Conservation (phyloP, 2,888 invertebrate genomes). For the Trissonchulus sp. region DNA sequence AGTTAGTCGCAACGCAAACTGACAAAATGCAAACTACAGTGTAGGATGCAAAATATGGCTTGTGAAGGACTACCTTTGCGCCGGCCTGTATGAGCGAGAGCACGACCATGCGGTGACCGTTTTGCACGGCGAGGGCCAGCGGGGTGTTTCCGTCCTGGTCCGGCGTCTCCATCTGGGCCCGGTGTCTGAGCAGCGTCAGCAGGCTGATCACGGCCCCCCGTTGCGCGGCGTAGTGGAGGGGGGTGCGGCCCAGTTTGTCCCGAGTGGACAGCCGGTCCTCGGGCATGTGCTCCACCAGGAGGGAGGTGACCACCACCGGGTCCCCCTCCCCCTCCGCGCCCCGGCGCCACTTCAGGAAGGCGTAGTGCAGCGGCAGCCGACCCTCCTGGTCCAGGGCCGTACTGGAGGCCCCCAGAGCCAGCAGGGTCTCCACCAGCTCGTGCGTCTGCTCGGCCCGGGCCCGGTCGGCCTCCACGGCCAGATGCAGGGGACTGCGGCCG, state of each 20-base stretch:
- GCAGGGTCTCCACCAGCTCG: slow-evolving; percentile 55
- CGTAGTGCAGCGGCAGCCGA: slow-evolving; percentile 57
- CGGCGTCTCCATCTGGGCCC: slow-evolving; percentile 47
- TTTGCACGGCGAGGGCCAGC: slow-evolving; percentile 54
- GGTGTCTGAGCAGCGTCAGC: slow-evolving; percentile 52
- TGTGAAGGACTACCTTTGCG: slow-evolving; percentile 17
- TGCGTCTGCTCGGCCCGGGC: slow-evolving; percentile 53
- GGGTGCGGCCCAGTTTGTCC: slow-evolving; percentile 52
- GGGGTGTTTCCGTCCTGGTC: slow-evolving; percentile 55
- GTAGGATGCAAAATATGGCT: too few relatives aligned
- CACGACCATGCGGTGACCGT: slow-evolving; percentile 54
- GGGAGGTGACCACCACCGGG: slow-evolving; percentile 41
- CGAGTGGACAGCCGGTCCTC: neutral
- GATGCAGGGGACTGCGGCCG: slow-evolving; percentile 55
- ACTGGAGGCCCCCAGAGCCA: slow-evolving; percentile 53
- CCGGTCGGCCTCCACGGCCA: slow-evolving; percentile 53
- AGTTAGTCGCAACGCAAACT: too few relatives aligned
- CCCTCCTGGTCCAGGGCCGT: slow-evolving; percentile 39
- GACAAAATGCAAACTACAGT: too few relatives aligned
- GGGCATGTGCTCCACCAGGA: slow-evolving; percentile 35
- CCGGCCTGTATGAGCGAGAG: slow-evolving; percentile 42
- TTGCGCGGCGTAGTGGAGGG: slow-evolving; percentile 55
- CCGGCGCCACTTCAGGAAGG: slow-evolving; percentile 53
- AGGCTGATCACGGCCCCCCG: slow-evolving; percentile 58
- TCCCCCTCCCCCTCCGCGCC: slow-evolving; percentile 39